phyloP scores from a whole-genome alignment of 2,888 invertebrate species.

The Oxytorus armatus region DNA sequence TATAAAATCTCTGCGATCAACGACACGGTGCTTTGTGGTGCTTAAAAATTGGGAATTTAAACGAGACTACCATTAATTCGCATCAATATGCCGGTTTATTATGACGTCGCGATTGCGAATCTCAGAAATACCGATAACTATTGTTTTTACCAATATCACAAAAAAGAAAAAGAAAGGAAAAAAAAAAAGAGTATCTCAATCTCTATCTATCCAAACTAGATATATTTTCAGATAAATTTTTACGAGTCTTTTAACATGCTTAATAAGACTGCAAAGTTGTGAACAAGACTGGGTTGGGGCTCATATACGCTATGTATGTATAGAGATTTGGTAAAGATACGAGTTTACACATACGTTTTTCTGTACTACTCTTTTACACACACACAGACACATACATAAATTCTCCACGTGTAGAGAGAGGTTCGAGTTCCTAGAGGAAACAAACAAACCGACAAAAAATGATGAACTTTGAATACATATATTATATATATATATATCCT shows the following conservation, averaged over 20 bases:
- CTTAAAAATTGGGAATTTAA: constrained; percentile 28
- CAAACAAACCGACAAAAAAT: background rate
- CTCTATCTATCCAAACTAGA: constrained; percentile 56
- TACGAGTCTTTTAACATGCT: constrained; percentile 6
- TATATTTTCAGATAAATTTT: constrained; percentile 65
- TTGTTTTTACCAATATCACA: constrained; percentile 7
- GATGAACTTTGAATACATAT: constrained; percentile 2
- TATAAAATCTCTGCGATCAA: background rate
- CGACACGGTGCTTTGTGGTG: constrained; percentile 47
- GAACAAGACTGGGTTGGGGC: constrained; percentile 18
- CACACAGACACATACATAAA: constrained; percentile 1
- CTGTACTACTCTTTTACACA: constrained; percentile 29
- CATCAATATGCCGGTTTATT: background rate
- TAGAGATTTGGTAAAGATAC: constrained; percentile 27
- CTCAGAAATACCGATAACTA: constrained; percentile 1
- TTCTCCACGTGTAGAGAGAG: constrained; percentile 30
- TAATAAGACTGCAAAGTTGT: constrained; percentile 33
- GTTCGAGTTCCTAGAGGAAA: constrained; percentile 53
- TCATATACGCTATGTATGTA: constrained; percentile 11
- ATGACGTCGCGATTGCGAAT: background rate
- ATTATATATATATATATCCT: constrained; percentile 5
- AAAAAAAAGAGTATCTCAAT: constrained; percentile 22
- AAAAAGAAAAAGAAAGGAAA: constrained; percentile 27
- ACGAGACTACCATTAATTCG: constrained; percentile 18
- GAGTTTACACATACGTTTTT: constrained; percentile 29